Percentiles rank a stretch among this genome's conserved stretches.
Conservation (phyloP, 2,888 invertebrate species). For the Hemithea aestivaria region DNA sequence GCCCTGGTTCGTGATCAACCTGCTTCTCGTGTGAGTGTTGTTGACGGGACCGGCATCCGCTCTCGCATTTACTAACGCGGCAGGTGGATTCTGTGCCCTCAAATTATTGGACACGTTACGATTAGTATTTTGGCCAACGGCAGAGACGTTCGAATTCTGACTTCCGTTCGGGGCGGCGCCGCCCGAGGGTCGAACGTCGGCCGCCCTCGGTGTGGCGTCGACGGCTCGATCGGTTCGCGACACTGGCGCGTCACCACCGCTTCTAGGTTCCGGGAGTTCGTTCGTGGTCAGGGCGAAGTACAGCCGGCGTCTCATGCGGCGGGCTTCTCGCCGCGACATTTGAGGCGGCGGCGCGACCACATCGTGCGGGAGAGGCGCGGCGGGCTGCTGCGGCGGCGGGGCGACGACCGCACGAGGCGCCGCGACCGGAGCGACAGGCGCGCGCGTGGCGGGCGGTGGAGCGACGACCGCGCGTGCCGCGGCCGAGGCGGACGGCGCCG, state of each 20-base stretch:
- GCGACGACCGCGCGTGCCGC: conserved; percentile 32
- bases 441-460: neutral
- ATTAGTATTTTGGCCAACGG: neutral
- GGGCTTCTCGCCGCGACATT: no score
- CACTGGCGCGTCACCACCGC: no score
- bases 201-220: no score
- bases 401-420: neutral
- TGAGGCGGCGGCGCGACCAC: neutral
- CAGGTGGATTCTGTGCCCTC: no score
- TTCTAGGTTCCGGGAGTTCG: neutral
- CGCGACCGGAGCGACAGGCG: neutral
- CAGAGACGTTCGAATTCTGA: neutral
- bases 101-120: no score
- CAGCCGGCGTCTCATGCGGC: no score
- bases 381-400: neutral
- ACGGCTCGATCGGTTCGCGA: neutral
- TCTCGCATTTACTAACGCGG: no score
- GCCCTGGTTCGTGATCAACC: neutral
- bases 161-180: neutral
- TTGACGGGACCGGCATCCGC: no score
- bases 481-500: conserved; percentile 50
- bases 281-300: neutral
- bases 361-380: conserved; percentile 5
- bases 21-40: neutral
- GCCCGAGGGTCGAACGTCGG: neutral